Base-by-base conservation (phyloP, 2,888 invertebrate species). In the Bombylius major region DNA sequence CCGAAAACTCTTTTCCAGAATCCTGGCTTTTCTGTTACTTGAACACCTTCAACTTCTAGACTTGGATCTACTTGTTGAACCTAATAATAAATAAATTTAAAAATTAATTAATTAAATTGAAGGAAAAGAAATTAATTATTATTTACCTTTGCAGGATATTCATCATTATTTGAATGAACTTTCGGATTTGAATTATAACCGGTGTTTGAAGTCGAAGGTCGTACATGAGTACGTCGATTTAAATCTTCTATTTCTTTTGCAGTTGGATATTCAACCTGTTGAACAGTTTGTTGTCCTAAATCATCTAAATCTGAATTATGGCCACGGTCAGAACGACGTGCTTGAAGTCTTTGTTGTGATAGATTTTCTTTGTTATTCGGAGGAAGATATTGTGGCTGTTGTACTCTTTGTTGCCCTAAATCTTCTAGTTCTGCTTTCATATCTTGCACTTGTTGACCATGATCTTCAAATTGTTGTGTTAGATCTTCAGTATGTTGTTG, bases 1-100 rank as follows among this genome's bases (percentile, higher is more conserved):
- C 67, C 69, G 39, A 42, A 42, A 5, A 69, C 4, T 50, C 66
- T 69, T 2, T 60, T 56, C 64, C 67, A 66, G 33, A 69, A 57
- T 5, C 67, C 62, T 34, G 64, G 58, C n/a, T 66, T 59, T 42
- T 63, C 59, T 4, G 65, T 57, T 48, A 65, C 63, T 4, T 34
- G 32, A 14, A 54, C 57, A 31, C 67, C 62, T 59, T 65, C 60
- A 23, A 65, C 66, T 44, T 65, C 65, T 32, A 64, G 54, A 52
- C 64, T 60, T 66, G 66, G 45, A 14, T 54, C 53, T 13, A 13
- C 44, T 42, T 42, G 11, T 42, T 42, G 11, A 11, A 42, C 39
- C 39, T 42, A 11, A 11, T 42, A 11, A 11, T 5, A 42, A 42
- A 42, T 11, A 2, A 42, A 42, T 11, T 4, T 42, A 11, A 11